phyloP scores from a whole-genome alignment of 2,113 vertebrate genomes.

The Heptranchias perlo region DNA sequence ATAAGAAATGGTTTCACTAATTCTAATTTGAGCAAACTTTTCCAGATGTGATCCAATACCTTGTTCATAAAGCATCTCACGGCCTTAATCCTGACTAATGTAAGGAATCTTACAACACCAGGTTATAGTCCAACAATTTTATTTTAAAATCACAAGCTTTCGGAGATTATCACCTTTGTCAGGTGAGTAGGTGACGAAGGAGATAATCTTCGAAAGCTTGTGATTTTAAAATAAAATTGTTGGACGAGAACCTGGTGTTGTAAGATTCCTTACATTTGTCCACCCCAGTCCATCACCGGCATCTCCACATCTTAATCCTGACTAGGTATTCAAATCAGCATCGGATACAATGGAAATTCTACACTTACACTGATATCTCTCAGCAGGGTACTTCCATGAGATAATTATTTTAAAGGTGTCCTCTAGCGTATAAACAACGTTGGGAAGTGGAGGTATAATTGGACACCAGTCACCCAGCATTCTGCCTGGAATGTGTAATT shows the following conservation, averaged over 20 bases:
- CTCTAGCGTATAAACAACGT: background rate
- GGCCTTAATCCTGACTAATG: background rate
- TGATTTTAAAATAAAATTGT: too few relatives aligned
- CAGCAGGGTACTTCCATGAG: background rate
- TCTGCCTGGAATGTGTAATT: background rate
- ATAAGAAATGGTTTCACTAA: background rate
- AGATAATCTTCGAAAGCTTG: too few relatives aligned
- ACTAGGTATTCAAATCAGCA: background rate
- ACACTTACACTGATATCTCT: background rate
- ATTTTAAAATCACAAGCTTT: too few relatives aligned
- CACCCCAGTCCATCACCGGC: too few relatives aligned
- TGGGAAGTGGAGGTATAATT: background rate
- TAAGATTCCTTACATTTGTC: too few relatives aligned
- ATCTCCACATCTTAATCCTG: background rate
- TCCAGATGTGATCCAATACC: background rate
- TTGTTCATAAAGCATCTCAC: background rate
- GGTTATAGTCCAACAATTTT: too few relatives aligned
- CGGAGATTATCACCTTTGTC: too few relatives aligned
- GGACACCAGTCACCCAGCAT: background rate
- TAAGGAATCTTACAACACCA: too few relatives aligned
- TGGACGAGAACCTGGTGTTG: too few relatives aligned
- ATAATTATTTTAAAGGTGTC: background rate
- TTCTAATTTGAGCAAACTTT: background rate
- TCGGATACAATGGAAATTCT: background rate
- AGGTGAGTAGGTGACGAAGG: too few relatives aligned